Evolutionary conservation across 2,113 vertebrate species (phyloP).

Genomic region (Empidonax traillii): DNA sequence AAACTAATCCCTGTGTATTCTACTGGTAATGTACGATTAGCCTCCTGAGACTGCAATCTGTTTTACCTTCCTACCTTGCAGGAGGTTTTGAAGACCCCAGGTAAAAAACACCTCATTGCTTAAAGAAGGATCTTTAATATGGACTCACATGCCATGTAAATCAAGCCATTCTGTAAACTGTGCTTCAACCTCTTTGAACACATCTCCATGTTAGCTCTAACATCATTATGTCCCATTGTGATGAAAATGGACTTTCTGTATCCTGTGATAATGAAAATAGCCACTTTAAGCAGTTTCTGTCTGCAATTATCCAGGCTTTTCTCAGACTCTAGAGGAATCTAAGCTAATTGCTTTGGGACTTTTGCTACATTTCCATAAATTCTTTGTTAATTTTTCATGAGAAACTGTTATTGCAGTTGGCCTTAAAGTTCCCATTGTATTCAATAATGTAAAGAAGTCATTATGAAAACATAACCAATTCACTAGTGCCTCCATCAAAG

Average conservation of each 20-base stretch:
- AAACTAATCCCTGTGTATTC: slow-evolving; percentile 60
- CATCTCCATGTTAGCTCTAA: slow-evolving; percentile 71
- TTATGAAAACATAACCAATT: slow-evolving; percentile 67
- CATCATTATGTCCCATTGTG: slow-evolving; percentile 78
- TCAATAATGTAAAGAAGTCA: slow-evolving; percentile 79
- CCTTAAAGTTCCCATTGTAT: slow-evolving; percentile 77
- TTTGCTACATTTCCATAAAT: slow-evolving; percentile 82
- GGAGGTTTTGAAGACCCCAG: slow-evolving; percentile 33
- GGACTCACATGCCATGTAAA: slow-evolving; percentile 52
- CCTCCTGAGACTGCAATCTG: slow-evolving; percentile 25
- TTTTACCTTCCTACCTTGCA: slow-evolving; percentile 12
- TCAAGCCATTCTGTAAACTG: slow-evolving; percentile 70
- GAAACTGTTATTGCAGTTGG: slow-evolving; percentile 78
- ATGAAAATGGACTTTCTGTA: slow-evolving; percentile 80
- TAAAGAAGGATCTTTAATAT: slow-evolving; percentile 40
- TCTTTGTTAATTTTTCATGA: slow-evolving; percentile 85
- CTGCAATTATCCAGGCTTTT: slow-evolving; percentile 79
- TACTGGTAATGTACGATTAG: slow-evolving; percentile 54
- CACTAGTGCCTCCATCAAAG: slow-evolving; percentile 40
- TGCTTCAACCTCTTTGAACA: slow-evolving; percentile 64
- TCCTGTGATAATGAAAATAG: slow-evolving; percentile 79
- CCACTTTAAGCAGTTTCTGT: slow-evolving; percentile 77
- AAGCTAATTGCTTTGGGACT: slow-evolving; percentile 84
- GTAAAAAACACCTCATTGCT: background rate
- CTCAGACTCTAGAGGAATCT: slow-evolving; percentile 79